phyloP scores from a whole-genome alignment of 1,140 invertebrate species.

The Ceratosolen solmsi region DNA sequence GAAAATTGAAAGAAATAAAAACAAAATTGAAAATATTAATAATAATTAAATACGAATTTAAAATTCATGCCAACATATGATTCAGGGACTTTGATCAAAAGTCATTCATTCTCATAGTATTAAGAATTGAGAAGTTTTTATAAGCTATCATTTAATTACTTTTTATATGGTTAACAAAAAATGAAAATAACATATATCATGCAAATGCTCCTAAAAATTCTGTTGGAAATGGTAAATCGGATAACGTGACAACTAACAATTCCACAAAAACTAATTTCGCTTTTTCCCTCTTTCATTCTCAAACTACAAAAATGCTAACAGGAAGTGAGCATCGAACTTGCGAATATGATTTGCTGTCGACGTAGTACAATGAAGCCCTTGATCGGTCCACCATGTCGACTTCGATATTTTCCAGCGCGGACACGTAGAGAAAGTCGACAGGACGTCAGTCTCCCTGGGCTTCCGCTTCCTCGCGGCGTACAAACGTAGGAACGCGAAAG shows the following conservation, averaged over 20 bases:
- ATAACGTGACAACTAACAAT: background rate
- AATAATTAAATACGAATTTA: too few relatives aligned
- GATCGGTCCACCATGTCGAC: constrained; percentile 9
- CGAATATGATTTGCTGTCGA: background rate
- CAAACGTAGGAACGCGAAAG: background rate
- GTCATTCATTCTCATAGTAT: too few relatives aligned
- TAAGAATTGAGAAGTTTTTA: too few relatives aligned
- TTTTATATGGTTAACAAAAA: too few relatives aligned
- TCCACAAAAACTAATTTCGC: background rate
- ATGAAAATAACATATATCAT: too few relatives aligned
- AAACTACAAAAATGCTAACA: background rate
- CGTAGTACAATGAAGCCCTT: background rate
- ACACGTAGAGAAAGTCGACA: constrained; percentile 28
- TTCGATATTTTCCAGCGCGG: background rate
- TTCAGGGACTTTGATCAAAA: too few relatives aligned
- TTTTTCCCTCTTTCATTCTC: background rate
- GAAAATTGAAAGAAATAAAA: too few relatives aligned
- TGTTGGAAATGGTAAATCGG: too few relatives aligned
- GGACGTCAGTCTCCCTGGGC: constrained; percentile 26
- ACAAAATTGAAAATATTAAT: too few relatives aligned
- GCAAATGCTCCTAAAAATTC: too few relatives aligned
- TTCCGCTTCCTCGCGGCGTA: constrained; percentile 34
- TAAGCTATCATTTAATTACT: too few relatives aligned
- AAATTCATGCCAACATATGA: too few relatives aligned
- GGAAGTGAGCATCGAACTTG: background rate